A percentile compares a stretch with the other conserved stretches of the same genome.
These are phyloP conservation scores for Antheraea assamensis DNA, from an alignment of 2,888 invertebrate genomes.

Conservation along the genomic window DNA sequence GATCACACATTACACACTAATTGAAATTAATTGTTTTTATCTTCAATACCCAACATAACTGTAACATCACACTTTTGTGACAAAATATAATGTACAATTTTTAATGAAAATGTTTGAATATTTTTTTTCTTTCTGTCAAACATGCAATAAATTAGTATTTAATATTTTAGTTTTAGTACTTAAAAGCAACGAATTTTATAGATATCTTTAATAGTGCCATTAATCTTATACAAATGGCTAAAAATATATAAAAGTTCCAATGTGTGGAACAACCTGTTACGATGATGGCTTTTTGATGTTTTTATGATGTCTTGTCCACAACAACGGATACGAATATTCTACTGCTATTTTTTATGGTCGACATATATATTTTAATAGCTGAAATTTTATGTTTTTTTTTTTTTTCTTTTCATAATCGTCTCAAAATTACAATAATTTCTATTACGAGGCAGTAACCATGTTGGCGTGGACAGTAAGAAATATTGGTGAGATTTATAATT, in stretches of 20 bases:
- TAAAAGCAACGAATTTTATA: not conserved
- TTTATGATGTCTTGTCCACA: slow-evolving; percentile 75
- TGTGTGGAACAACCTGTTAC: slow-evolving; percentile 65
- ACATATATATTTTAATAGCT: not conserved
- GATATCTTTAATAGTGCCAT: slow-evolving; percentile 27
- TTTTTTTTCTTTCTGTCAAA: not conserved
- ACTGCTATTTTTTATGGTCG: slow-evolving; percentile 11
- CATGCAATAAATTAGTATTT: not conserved
- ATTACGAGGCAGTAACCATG: slow-evolving; percentile 42
- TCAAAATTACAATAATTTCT: slow-evolving; percentile 17
- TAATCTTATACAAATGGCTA: slow-evolving; percentile 46
- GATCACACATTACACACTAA: no score
- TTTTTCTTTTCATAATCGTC: not conserved
- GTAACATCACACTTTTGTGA: no score
- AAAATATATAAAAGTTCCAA: slow-evolving; percentile 54
- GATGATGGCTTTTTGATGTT: slow-evolving; percentile 78
- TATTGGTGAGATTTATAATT: slow-evolving; percentile 77
- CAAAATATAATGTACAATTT: no score
- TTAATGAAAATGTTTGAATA: no score
- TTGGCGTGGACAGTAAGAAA: slow-evolving; percentile 70
- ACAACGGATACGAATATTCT: slow-evolving; percentile 59
- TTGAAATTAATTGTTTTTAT: no score
- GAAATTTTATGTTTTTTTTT: not conserved
- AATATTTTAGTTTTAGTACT: not conserved
- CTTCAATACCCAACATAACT: no score